A percentile compares a stretch with the other conserved stretches of the same genome.
phyloP scores from a whole-genome alignment of 92 coral and sea anemone genomes.

The Metridium senile region DNA sequence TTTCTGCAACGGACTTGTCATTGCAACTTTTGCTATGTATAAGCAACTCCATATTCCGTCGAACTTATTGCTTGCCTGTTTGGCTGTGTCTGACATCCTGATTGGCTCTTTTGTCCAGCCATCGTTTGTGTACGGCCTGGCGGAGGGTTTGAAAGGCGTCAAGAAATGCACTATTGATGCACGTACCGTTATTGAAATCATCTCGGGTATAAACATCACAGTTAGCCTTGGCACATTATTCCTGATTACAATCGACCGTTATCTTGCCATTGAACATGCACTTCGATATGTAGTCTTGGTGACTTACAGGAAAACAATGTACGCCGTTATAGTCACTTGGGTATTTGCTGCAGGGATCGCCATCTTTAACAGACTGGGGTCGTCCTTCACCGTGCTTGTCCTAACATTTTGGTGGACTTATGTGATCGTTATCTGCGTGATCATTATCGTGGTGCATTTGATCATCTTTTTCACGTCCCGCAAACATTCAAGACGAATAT shows the following conservation, averaged over 20 bases:
- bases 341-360: slow-evolving; percentile 15
- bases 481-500: not conserved
- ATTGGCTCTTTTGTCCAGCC: slow-evolving; percentile 13
- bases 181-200: slow-evolving; percentile 25
- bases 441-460: not conserved
- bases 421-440: slow-evolving; percentile 16
- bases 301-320: not conserved
- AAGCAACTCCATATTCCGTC: slow-evolving; percentile 29
- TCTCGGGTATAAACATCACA: slow-evolving; percentile 18
- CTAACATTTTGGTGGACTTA: slow-evolving; percentile 21
- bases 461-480: not conserved
- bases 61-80: slow-evolving; percentile 24
- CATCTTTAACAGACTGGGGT: not conserved
- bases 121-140: slow-evolving; percentile 7
- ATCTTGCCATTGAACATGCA: slow-evolving; percentile 15
- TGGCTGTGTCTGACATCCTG: slow-evolving; percentile 17
- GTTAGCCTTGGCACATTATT: slow-evolving; percentile 24
- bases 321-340: slow-evolving; percentile 5
- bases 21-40: slow-evolving; percentile 2
- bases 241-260: slow-evolving; percentile 27
- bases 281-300: slow-evolving; percentile 20
- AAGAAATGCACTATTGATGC: slow-evolving; percentile 16
- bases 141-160: not conserved
- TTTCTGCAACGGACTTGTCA: slow-evolving; percentile 4
- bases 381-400: not conserved